Evolutionary conservation across 2,113 vertebrate species (phyloP).

Genomic region (Phaetusa simplex): DNA sequence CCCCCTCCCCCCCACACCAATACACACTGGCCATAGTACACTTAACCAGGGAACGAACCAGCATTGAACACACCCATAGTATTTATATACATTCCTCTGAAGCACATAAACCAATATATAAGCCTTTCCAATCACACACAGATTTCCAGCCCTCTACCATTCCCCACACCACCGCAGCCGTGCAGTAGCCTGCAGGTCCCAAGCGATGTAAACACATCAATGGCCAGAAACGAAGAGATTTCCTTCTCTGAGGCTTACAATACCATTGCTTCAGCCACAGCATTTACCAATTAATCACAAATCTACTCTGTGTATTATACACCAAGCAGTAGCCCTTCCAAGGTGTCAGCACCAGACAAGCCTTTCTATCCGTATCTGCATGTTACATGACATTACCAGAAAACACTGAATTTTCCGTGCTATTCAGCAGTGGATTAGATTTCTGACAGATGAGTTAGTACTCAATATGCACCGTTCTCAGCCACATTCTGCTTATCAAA

Average conservation of each 20-base stretch:
- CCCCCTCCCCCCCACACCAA: neutral
- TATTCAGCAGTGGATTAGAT: neutral
- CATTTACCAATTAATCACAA: neutral
- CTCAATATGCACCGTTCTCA: neutral
- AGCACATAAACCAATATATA: accelerated
- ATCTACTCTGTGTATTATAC: neutral
- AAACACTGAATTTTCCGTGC: neutral
- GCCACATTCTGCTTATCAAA: neutral
- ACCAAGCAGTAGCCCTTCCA: neutral
- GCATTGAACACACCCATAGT: neutral
- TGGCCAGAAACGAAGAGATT: neutral
- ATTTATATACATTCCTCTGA: neutral
- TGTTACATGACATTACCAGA: neutral
- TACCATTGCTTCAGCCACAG: neutral
- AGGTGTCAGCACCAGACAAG: neutral
- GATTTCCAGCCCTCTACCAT: neutral
- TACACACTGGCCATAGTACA: neutral
- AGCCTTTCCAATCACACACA: neutral
- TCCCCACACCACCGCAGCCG: neutral
- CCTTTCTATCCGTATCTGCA: neutral
- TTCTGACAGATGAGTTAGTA: neutral
- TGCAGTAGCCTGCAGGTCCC: neutral
- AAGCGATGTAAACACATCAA: accelerated
- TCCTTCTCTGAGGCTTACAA: neutral
- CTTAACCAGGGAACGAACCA: neutral